These are phyloP conservation scores for Ceratina japonica DNA, from an alignment of 1,140 invertebrate genomes.

Conservation along the genomic window DNA sequence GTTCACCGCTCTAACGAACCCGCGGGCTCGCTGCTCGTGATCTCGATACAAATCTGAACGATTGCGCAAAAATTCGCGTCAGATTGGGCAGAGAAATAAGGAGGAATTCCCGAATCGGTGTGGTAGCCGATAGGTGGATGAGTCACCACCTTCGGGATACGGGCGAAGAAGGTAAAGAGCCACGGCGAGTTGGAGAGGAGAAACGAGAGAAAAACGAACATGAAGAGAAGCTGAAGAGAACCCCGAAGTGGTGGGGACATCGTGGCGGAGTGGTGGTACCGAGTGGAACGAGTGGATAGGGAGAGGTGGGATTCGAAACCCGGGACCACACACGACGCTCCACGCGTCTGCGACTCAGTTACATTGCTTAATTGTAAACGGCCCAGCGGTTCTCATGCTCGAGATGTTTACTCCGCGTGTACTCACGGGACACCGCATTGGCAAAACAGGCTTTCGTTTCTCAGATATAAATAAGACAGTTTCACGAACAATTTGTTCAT, in stretches of 20 bases:
- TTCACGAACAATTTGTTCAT: too few species aligned
- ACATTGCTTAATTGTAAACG: constrained; percentile 81
- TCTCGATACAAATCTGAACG: constrained; percentile 32
- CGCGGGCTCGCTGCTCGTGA: constrained; percentile 20
- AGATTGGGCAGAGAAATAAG: constrained; percentile 45
- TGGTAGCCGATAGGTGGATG: constrained; percentile 66
- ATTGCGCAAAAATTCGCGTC: constrained; percentile 36
- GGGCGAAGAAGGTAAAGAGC: constrained; percentile 61
- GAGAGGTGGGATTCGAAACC: constrained; percentile 74
- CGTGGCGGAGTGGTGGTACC: constrained; percentile 55
- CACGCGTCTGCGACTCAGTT: constrained; percentile 79
- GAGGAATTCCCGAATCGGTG: constrained; percentile 68
- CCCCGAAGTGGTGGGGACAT: constrained; percentile 55
- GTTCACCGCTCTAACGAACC: constrained; percentile 16
- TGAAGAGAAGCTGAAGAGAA: constrained; percentile 52
- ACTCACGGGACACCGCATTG: background rate
- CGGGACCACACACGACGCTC: constrained; percentile 79
- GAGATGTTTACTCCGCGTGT: background rate
- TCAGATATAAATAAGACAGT: too few species aligned
- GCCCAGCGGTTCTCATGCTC: constrained; percentile 73
- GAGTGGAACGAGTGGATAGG: constrained; percentile 68
- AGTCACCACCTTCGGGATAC: constrained; percentile 63
- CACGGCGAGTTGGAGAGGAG: constrained; percentile 37
- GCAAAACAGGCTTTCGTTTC: too few species aligned
- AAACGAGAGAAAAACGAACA: constrained; percentile 55